Percentiles rank a stretch among this genome's conserved stretches.
Conservation (phyloP, 2,888 invertebrate genomes). For the Anticlea derivata region DNA sequence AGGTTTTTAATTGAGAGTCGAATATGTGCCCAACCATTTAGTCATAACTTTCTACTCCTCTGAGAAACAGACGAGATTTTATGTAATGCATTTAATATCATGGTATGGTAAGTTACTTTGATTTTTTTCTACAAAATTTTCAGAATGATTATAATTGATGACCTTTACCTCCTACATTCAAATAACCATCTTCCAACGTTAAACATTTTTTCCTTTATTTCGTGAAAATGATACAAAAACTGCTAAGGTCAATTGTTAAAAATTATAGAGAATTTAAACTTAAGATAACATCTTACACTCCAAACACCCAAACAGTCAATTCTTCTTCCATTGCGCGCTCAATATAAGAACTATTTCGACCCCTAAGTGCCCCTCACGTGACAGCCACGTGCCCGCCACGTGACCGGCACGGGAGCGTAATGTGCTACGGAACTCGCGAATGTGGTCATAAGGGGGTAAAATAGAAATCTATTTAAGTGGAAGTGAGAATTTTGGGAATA, state of each 20-base stretch:
- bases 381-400: conserved; percentile 30
- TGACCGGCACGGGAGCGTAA: conserved; percentile 48
- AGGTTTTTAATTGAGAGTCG: conserved; percentile 7
- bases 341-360: conserved; percentile 56
- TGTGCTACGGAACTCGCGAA: conserved; percentile 59
- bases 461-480: conserved; percentile 59
- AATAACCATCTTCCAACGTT: too few relatives aligned
- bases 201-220: too few relatives aligned
- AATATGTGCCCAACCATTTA: too few relatives aligned
- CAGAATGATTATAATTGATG: too few relatives aligned
- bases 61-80: too few relatives aligned
- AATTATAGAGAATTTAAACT: conserved; percentile 34
- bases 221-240: too few relatives aligned
- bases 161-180: not conserved
- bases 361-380: conserved; percentile 42
- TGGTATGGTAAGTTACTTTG: too few relatives aligned
- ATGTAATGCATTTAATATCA: too few relatives aligned
- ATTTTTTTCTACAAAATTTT: too few relatives aligned
- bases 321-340: conserved; percentile 43
- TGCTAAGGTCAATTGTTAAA: too few relatives aligned
- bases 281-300: conserved; percentile 29
- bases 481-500: conserved; percentile 52
- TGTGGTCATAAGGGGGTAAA: conserved; percentile 52
- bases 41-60: too few relatives aligned
- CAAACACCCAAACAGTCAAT: conserved; percentile 35